Conservation (phyloP, 2,888 invertebrate genomes). For the Cloeon dipterum region DNA sequence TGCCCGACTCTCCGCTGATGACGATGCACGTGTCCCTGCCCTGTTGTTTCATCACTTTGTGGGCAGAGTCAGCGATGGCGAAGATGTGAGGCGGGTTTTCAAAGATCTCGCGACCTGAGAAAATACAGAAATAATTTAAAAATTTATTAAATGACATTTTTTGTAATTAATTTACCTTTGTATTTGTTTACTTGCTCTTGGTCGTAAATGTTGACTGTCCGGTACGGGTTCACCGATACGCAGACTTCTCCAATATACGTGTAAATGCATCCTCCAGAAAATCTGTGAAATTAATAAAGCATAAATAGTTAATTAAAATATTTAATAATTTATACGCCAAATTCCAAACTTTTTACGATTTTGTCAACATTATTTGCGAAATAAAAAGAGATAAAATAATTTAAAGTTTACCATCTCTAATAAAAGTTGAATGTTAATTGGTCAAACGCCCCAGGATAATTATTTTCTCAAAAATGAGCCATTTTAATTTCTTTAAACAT, state of each 20-base stretch:
- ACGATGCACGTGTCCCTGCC: slow-evolving; percentile 91
- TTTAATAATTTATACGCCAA: no score
- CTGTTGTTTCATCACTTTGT: slow-evolving; percentile 71
- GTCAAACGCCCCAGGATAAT: no score
- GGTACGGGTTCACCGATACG: slow-evolving; percentile 94
- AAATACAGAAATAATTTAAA: neutral
- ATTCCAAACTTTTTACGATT: no score
- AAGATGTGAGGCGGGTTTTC: slow-evolving; percentile 94
- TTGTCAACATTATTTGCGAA: no score
- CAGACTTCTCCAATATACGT: slow-evolving; percentile 97
- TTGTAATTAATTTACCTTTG: slow-evolving; percentile 29
- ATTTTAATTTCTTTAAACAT: no score
- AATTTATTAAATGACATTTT: neutral
- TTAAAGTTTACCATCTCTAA: no score
- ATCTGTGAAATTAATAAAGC: slow-evolving; percentile 33
- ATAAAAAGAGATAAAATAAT: no score
- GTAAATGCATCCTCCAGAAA: slow-evolving; percentile 77
- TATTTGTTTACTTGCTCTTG: slow-evolving; percentile 68
- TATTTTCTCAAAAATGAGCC: no score
- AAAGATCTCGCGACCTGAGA: slow-evolving; percentile 71
- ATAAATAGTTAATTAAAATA: neutral
- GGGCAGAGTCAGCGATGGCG: slow-evolving; percentile 93
- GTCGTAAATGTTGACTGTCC: slow-evolving; percentile 78
- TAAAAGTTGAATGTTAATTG: no score
- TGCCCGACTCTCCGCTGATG: slow-evolving; percentile 93